phyloP scores from a whole-genome alignment of 2,797 vertebrate genomes.

The Tragelaphus eurycerus region DNA sequence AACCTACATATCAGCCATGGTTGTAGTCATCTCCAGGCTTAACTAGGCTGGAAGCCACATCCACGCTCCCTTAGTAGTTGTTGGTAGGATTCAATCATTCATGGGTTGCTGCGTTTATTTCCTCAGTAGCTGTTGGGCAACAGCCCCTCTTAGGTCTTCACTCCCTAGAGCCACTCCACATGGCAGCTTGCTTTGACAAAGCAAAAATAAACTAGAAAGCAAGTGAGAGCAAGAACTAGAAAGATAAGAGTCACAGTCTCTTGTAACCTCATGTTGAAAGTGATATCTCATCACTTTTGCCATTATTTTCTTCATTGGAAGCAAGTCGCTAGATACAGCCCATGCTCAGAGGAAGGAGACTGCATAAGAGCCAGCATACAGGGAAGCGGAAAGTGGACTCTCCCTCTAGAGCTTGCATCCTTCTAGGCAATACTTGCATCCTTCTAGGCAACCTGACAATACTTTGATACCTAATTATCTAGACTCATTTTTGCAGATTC shows the following conservation, averaged over 20 bases:
- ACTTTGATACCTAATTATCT: neutral
- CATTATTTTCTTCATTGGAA: neutral
- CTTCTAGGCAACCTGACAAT: neutral
- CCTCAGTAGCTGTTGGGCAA: neutral
- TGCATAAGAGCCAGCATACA: rapidly evolving
- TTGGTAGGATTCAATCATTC: neutral
- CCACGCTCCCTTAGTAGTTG: neutral
- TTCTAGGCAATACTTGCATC: neutral
- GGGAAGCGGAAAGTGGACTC: rapidly evolving
- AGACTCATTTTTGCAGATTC: neutral
- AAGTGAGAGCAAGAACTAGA: neutral
- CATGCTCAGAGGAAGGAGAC: neutral
- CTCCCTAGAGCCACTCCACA: neutral
- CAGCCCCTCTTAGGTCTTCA: neutral
- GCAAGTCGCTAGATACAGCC: neutral
- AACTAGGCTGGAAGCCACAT: neutral
- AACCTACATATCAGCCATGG: neutral
- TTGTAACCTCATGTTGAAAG: neutral
- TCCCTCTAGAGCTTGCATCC: neutral
- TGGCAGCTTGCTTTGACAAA: neutral
- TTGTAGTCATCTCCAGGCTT: neutral
- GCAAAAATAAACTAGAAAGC: neutral
- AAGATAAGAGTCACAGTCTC: neutral
- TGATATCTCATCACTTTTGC: neutral
- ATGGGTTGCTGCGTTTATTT: neutral